Evolutionary conservation across 53 echinoderm and acorn worm genomes (phyloP).

Genomic region (Hippasteria phrygiana): DNA sequence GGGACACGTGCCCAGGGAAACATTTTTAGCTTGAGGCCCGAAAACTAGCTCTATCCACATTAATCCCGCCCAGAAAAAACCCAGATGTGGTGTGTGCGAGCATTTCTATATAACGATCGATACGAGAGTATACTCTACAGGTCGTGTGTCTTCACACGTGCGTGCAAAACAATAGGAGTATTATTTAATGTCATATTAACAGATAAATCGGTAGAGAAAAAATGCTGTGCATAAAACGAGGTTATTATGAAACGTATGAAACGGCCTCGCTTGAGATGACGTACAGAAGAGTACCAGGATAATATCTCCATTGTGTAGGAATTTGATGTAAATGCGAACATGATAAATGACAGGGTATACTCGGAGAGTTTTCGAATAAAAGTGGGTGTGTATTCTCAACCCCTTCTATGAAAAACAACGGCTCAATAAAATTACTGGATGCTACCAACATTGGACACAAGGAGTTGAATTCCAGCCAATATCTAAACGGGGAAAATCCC

Average conservation of each 20-base stretch:
- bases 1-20: too few relatives aligned
- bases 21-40: background rate
- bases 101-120: background rate
- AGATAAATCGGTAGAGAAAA: background rate
- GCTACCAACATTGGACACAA: too few relatives aligned
- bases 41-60: background rate
- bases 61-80: background rate
- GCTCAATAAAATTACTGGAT: too few relatives aligned
- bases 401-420: too few relatives aligned
- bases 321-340: too few relatives aligned
- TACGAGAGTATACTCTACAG: background rate
- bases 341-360: too few relatives aligned
- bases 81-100: background rate
- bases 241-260: background rate
- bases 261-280: background rate
- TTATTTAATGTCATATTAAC: conserved; percentile 8
- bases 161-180: background rate
- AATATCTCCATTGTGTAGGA: background rate
- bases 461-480: too few relatives aligned
- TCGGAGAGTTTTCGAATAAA: too few relatives aligned
- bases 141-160: background rate
- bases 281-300: background rate
- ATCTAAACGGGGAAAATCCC: too few relatives aligned
- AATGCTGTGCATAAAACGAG: background rate
- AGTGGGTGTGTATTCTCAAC: too few relatives aligned